Base-by-base conservation (phyloP, 2,888 invertebrate species). In the Acanthosepion pharaonis region DNA sequence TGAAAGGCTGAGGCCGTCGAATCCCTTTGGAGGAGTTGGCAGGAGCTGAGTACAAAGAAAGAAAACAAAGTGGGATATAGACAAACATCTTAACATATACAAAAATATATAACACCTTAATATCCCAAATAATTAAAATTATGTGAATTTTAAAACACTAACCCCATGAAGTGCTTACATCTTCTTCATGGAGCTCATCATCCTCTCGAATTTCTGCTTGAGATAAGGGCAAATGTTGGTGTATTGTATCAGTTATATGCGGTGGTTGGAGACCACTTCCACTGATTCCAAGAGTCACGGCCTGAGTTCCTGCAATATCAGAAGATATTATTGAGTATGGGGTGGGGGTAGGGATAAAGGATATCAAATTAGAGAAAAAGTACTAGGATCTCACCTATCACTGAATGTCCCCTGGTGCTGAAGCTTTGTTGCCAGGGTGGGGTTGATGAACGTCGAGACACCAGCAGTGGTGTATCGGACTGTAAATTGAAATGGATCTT, bases 191-290 rank as follows among this genome's bases (percentile, higher is more conserved):
- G 48, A 92, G 92, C 28, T 92, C 48, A 20, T 92, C 92, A 42
- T 48, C 92, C 20, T 92, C 92, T 28, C 49, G 92, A 25, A 92
- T 92, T 49, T 92, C 92, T 92, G 48, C 92, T 92, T 92, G 92
- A 15, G 42, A 51, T 20, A 92, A 48, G 48, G 92, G 51, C 28
- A 92, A 49, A 48, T 92, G 92, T 28, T 48, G 51, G 51, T 92
- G 92, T 28, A 49, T 48, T 49, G 49, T 49, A 92, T 51, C 51
- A 51, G 51, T 51, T 51, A 51, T 11, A 51, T 51, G 51, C 4
- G 96, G 95, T 11, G 96, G 96, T 95, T 96, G 96, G 33, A 97
- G 95, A 94, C 96, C 96, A 95, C 96, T 96, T 33, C 97, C 97
- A 25, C 96, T 95, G 91, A 96, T 96, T 94, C 96, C 95, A n/a